Evolutionary conservation across 2,888 invertebrate species (phyloP), one percentile per base, ranked within the genome.

Genomic region (Lacanobia wlatinum): DNA sequence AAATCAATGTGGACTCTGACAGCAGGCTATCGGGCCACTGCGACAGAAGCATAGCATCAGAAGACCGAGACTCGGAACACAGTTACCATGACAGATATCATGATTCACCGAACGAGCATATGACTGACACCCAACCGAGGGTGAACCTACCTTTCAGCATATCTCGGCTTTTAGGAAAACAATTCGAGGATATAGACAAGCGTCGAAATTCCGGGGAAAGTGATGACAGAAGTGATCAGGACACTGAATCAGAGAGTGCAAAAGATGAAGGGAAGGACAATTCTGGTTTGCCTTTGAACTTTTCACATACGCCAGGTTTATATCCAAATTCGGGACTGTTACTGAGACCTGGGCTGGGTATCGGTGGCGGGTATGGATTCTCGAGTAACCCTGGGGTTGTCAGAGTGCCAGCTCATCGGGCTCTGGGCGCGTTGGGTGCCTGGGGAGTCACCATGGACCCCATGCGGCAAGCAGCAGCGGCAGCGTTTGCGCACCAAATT

Each of bases 351-450:
- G 96, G 95, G 12, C 82, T 96, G 73, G 93, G 97, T 92, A 87
- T 96, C 70, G 94, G 97, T 92, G 94, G 88, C 52, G 96, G 97
- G 84, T 94, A 97, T 93, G 94, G 97, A 95, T 95, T 97, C 91
- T 93, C 97, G 68, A 94, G 96, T 73, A 97, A 97, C 71, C 98
- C 98, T 78, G 98, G 98, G 87, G 98, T 98, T 62, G 97, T 98
- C 85, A 96, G 98, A 89, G 98, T 98, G 83, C 98, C 98, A 64
- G 98, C 98, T 72, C 98, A 98, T 90, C 95, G 98, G 86, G 96
- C 96, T 7, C 90, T 97, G 55, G 96, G 96, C 1, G 96, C 96
- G 56, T 84, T 96, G 72, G 95, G 96, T 10, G 96, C 97, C 60
- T 96, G 97, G 93, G 96, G 96, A 43, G 96, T 97, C 73, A 97